phyloP scores from a whole-genome alignment of 2,113 vertebrate genomes.

The Myrmecophaga tridactyla region DNA sequence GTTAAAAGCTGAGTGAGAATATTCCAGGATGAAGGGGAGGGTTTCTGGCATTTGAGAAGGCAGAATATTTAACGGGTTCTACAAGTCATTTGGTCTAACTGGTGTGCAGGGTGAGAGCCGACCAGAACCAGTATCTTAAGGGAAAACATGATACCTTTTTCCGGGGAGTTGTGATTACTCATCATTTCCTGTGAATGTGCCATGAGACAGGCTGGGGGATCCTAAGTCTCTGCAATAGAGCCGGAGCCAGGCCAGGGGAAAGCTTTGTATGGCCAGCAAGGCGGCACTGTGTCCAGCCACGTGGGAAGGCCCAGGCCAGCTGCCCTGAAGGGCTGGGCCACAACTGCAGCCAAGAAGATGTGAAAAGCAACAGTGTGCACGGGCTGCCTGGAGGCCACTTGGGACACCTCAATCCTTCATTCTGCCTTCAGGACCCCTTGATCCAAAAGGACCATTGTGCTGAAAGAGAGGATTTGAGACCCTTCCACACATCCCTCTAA shows the following conservation, averaged over 20 bases:
- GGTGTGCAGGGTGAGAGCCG: not conserved
- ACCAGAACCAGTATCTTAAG: not conserved
- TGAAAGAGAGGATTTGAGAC: not conserved
- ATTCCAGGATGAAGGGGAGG: not conserved
- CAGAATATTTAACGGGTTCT: not conserved
- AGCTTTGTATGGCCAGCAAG: not conserved
- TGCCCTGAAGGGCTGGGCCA: not conserved
- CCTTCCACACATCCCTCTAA: not conserved
- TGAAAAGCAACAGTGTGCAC: conserved; percentile 53
- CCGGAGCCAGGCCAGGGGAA: not conserved
- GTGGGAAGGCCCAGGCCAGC: not conserved
- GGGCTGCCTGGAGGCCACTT: not conserved
- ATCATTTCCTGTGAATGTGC: not conserved
- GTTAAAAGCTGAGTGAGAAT: not conserved
- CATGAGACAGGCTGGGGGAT: not conserved
- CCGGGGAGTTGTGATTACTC: not conserved
- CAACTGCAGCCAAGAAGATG: not conserved
- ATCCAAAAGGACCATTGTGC: not conserved
- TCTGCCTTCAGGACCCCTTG: not conserved
- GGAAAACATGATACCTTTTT: not conserved
- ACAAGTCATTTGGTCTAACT: not conserved
- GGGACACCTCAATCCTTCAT: not conserved
- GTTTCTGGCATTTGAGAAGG: not conserved
- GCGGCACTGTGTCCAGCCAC: not conserved
- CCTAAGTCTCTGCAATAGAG: not conserved